Evolutionary conservation across 1,140 invertebrate species (phyloP).

Genomic region (Yoshiicerus persimilis): DNA sequence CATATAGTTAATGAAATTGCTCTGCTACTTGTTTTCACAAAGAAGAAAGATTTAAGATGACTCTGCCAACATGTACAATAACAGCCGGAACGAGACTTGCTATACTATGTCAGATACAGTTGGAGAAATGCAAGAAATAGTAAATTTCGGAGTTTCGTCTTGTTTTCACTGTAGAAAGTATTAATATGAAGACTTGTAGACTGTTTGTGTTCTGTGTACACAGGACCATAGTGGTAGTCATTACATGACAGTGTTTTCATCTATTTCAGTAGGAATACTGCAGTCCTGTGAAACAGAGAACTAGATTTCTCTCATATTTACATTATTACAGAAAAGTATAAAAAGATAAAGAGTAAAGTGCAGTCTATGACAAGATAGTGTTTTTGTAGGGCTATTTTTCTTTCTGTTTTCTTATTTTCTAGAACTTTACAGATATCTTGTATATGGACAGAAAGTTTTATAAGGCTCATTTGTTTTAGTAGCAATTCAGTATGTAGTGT

Average conservation of each 20-base stretch:
- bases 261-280: not conserved
- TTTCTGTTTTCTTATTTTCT: not conserved
- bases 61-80: not conserved
- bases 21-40: not conserved
- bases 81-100: not conserved
- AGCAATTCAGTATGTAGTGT: not conserved
- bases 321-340: not conserved
- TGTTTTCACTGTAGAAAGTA: too few species aligned
- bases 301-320: not conserved
- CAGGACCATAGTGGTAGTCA: not conserved
- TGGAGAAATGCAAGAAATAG: not conserved
- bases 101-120: not conserved
- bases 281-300: not conserved
- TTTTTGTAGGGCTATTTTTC: not conserved
- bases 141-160: not conserved
- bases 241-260: not conserved
- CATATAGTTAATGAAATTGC: constrained; percentile 22
- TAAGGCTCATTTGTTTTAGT: not conserved
- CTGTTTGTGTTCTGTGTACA: not conserved
- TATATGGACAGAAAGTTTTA: not conserved
- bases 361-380: not conserved
- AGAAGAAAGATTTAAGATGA: not conserved
- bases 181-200: too few species aligned
- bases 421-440: not conserved
- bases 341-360: not conserved